Evolutionary conservation across 2,113 vertebrate genomes (phyloP).

Genomic region (Rhizomys pruinosus): DNA sequence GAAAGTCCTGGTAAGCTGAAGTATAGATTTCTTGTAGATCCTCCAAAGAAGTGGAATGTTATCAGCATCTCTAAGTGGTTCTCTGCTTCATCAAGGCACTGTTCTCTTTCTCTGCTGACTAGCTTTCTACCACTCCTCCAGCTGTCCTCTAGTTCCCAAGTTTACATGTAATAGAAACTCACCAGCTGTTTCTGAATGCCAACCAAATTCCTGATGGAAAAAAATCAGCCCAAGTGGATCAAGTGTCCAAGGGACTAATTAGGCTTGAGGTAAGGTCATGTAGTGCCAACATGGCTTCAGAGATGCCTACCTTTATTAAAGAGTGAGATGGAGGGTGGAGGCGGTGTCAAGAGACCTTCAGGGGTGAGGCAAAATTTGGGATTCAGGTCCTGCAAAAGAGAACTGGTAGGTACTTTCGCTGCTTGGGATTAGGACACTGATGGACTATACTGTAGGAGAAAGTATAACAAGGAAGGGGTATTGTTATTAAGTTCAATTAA

Average conservation of each 20-base stretch:
- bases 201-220: constrained; percentile 24
- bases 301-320: neutral
- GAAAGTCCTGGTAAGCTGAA: neutral
- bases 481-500: constrained; percentile 23
- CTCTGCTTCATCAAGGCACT: neutral
- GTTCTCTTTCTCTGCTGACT: neutral
- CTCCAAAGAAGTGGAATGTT: neutral
- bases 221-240: constrained; percentile 39
- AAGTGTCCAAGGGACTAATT: neutral
- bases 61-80: neutral
- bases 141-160: neutral
- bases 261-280: neutral
- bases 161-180: constrained; percentile 18
- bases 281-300: neutral
- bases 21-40: neutral
- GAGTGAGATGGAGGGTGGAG: neutral
- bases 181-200: constrained; percentile 19
- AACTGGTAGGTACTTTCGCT: neutral
- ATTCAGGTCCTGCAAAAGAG: neutral
- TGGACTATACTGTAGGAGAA: neutral
- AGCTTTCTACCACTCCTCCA: neutral
- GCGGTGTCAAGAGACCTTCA: neutral
- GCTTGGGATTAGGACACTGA: neutral
- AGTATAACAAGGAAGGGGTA: neutral
- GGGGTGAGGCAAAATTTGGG: neutral